Conservation (phyloP, 2,113 vertebrate genomes). For the Elanoides forficatus region DNA sequence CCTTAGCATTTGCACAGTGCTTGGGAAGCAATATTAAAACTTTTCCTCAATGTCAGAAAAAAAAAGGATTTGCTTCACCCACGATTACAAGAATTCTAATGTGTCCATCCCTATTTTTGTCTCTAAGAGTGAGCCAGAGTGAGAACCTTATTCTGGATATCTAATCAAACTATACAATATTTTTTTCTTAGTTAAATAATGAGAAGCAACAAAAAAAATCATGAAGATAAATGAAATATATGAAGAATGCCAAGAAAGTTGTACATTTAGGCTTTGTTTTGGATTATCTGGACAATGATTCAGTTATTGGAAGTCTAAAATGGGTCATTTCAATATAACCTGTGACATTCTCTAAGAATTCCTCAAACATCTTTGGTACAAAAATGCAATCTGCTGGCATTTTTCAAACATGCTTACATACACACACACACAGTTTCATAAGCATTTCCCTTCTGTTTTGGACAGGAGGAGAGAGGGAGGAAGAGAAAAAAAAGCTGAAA, state of each 20-base stretch:
- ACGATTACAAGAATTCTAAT: not conserved
- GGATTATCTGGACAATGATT: not conserved
- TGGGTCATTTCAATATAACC: not conserved
- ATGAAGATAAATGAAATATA: not conserved
- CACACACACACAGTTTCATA: not conserved
- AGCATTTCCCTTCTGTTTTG: not conserved
- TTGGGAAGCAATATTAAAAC: not conserved
- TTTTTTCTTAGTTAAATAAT: not conserved
- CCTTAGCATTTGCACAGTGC: not conserved
- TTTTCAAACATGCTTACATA: not conserved
- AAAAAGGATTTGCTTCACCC: not conserved
- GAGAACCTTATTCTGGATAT: not conserved
- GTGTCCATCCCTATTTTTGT: accelerated
- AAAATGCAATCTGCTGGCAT: not conserved
- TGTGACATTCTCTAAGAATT: not conserved
- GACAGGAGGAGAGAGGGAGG: not conserved
- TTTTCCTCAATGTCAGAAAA: not conserved
- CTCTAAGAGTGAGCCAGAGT: not conserved
- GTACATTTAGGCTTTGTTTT: not conserved
- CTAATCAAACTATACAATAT: not conserved
- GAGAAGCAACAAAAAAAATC: not conserved
- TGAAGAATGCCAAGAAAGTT: not conserved
- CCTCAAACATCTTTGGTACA: not conserved
- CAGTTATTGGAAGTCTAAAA: not conserved
- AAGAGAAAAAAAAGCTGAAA: not conserved